Evolutionary conservation across 92 coral and sea anemone genomes (phyloP).

Genomic region (Micromussa lordhowensis): DNA sequence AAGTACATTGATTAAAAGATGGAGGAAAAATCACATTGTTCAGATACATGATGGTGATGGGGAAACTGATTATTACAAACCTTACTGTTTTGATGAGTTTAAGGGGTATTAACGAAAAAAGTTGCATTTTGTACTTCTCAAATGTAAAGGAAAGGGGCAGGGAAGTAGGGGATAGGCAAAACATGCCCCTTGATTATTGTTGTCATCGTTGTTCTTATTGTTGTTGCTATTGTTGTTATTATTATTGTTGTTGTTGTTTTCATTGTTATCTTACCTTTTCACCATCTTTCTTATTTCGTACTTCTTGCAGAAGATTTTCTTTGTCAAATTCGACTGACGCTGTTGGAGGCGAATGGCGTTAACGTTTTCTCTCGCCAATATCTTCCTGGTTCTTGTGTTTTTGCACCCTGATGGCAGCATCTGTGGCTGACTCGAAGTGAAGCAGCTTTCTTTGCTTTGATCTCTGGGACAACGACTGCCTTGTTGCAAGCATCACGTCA

Average conservation of each 20-base stretch:
- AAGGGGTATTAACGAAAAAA: neutral
- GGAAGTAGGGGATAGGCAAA: constrained; percentile 14
- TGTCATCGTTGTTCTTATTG: neutral
- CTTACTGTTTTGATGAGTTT: neutral
- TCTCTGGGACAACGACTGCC: neutral
- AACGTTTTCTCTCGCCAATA: neutral
- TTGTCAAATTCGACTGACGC: constrained; percentile 10
- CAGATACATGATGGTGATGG: neutral
- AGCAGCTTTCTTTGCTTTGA: neutral
- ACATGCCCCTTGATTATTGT: constrained; percentile 4
- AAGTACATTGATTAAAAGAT: neutral
- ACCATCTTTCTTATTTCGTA: constrained; percentile 27
- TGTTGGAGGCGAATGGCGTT: constrained; percentile 7
- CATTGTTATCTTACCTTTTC: neutral
- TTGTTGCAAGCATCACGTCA: neutral
- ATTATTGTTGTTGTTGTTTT: neutral
- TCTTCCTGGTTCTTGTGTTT: constrained; percentile 22
- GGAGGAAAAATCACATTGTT: neutral
- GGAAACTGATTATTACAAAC: neutral
- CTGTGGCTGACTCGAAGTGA: neutral
- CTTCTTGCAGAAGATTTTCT: constrained; percentile 21
- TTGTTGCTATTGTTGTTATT: neutral
- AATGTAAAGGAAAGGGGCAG: neutral
- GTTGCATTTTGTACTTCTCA: neutral
- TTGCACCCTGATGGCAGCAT: constrained; percentile 3